Percentiles rank a stretch among this genome's conserved stretches.
Evolutionary conservation across 2,113 vertebrate genomes (phyloP).

Genomic region (Cryptotis parvus): DNA sequence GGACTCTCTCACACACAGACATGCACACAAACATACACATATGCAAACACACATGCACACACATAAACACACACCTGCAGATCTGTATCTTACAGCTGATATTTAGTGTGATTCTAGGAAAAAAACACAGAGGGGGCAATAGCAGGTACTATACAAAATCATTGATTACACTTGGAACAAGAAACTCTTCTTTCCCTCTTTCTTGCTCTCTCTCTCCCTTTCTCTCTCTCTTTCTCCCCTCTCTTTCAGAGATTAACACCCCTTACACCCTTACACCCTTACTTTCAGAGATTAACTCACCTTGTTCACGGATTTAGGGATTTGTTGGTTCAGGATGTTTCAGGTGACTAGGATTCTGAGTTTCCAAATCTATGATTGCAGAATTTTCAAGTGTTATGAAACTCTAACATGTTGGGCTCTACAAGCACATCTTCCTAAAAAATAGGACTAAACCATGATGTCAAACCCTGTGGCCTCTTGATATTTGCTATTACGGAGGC

Average conservation of each 20-base stretch:
- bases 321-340: not conserved
- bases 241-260: no score
- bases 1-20: constrained; percentile 17
- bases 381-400: not conserved
- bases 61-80: not conserved
- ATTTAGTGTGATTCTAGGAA: not conserved
- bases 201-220: not conserved
- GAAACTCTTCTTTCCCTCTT: not conserved
- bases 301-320: not conserved
- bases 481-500: constrained; percentile 73
- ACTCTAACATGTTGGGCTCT: not conserved
- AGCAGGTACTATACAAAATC: accelerated
- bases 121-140: accelerated
- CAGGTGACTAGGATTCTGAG: not conserved
- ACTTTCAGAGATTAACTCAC: not conserved
- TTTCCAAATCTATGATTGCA: not conserved
- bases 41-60: no score
- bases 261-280: not conserved
- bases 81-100: constrained; percentile 36
- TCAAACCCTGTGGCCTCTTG: not conserved
- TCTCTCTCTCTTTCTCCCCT: not conserved
- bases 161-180: accelerated
- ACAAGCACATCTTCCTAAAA: not conserved
- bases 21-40: no score
- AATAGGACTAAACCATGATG: no score